phyloP scores from a whole-genome alignment of 2,797 vertebrate species.

The Tokudaia tokunoshimensis region DNA sequence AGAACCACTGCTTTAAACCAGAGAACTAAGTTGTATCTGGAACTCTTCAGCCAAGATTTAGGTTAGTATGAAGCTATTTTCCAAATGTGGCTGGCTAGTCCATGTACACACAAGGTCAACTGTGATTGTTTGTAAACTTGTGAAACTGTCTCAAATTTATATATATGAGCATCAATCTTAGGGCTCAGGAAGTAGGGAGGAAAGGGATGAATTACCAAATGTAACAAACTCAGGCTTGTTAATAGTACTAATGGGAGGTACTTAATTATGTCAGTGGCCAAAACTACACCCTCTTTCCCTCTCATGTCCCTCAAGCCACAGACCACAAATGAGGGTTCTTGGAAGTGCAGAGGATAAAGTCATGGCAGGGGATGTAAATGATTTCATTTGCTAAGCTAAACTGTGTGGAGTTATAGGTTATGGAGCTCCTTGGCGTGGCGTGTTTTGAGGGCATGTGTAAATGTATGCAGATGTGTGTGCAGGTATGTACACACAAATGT shows the following conservation, averaged over 20 bases:
- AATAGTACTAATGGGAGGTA: neutral
- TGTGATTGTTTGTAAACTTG: neutral
- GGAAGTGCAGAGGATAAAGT: neutral
- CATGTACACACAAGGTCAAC: neutral
- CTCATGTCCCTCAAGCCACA: neutral
- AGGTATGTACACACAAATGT: neutral
- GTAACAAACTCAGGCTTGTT: neutral
- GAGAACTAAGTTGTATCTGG: neutral
- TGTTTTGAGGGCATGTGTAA: neutral
- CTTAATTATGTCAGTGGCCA: neutral
- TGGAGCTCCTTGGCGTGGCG: neutral
- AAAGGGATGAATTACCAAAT: neutral
- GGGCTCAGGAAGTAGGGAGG: neutral
- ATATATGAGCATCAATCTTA: neutral
- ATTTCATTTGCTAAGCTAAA: conserved; percentile 41
- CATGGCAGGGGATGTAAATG: neutral
- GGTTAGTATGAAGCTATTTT: neutral
- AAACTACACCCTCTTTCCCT: neutral
- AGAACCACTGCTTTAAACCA: neutral
- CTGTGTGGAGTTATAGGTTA: neutral
- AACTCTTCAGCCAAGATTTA: neutral
- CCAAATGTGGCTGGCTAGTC: neutral
- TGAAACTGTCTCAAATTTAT: neutral
- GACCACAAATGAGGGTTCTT: conserved; percentile 3
- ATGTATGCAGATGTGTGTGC: neutral